phyloP scores from a whole-genome alignment of 2,797 vertebrate species.

The Macropodus opercularis region DNA sequence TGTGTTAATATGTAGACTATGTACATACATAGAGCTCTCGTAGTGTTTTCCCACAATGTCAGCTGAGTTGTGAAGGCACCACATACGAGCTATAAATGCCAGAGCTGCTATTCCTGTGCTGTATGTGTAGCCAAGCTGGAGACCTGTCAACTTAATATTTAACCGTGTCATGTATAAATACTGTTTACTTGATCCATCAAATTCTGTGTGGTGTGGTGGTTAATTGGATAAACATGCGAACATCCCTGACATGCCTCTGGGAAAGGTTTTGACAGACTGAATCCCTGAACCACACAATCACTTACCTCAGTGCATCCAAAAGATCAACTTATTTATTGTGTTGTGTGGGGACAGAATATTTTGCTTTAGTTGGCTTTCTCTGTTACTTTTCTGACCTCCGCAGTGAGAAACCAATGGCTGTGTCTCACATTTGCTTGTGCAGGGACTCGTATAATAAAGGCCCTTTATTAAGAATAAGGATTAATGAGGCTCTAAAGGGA shows the following conservation, averaged over 20 bases:
- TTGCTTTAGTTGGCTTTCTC: slow-evolving; percentile 80
- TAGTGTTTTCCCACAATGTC: slow-evolving; percentile 10
- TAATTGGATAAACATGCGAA: slow-evolving; percentile 1
- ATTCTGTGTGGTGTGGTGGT: not conserved
- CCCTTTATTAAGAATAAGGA: slow-evolving; percentile 9
- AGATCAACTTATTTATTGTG: slow-evolving; percentile 72
- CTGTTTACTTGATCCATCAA: slow-evolving; percentile 3
- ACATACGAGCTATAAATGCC: slow-evolving; percentile 8
- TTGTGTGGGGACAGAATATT: slow-evolving; percentile 44
- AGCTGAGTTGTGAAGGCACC: slow-evolving; percentile 10
- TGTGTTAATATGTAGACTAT: not conserved
- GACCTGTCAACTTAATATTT: slow-evolving; percentile 32
- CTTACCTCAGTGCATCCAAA: slow-evolving; percentile 90
- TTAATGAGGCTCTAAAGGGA: not conserved
- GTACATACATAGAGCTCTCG: not conserved
- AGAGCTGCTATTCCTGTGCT: slow-evolving; percentile 29
- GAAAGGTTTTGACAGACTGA: slow-evolving; percentile 82
- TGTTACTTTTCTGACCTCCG: slow-evolving; percentile 84
- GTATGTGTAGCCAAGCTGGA: slow-evolving; percentile 17
- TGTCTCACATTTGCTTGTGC: slow-evolving; percentile 79
- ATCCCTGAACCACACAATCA: slow-evolving; percentile 84
- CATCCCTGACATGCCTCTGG: slow-evolving; percentile 11
- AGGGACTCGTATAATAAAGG: slow-evolving; percentile 32
- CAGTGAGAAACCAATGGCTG: slow-evolving; percentile 40
- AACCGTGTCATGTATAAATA: slow-evolving; percentile 11